These are phyloP conservation scores for Latrodectus geometricus DNA, from an alignment of 1,140 invertebrate genomes.

Conservation along the genomic window DNA sequence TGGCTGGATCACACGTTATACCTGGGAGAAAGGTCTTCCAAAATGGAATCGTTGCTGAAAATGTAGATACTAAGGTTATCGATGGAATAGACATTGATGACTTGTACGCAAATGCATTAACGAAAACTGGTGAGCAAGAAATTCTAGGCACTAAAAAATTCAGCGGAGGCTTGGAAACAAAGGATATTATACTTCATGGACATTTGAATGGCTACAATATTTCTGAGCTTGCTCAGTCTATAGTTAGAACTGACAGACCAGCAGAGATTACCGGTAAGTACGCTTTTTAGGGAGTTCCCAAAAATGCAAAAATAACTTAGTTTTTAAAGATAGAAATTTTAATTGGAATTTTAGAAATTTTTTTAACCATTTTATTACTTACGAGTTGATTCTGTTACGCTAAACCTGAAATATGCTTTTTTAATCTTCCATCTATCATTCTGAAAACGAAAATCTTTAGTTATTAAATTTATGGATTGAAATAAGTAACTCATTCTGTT, in stretches of 20 bases:
- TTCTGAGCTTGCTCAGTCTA: conserved; percentile 1
- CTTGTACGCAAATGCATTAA: conserved; percentile 8
- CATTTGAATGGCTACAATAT: conserved; percentile 37
- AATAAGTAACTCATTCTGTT: too few species aligned
- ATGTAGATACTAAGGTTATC: background rate
- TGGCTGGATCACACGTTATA: conserved; percentile 22
- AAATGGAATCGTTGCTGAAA: conserved; percentile 24
- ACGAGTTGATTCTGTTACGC: too few species aligned
- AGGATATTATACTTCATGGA: conserved; percentile 21
- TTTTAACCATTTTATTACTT: too few species aligned
- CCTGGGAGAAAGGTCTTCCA: conserved; percentile 23
- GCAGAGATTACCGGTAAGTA: conserved; percentile 18
- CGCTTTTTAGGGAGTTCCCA: too few species aligned
- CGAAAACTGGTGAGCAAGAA: conserved; percentile 9
- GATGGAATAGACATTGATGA: conserved; percentile 38
- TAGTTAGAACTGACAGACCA: conserved; percentile 34
- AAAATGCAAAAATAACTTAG: too few species aligned
- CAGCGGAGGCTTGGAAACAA: conserved; percentile 6
- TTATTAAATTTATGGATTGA: too few species aligned
- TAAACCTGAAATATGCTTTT: too few species aligned
- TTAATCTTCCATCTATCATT: too few species aligned
- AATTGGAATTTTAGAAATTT: too few species aligned
- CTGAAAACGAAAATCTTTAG: too few species aligned
- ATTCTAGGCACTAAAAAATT: conserved; percentile 17
- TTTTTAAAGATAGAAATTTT: too few species aligned